Evolutionary conservation across 2,888 invertebrate genomes (phyloP).

Genomic region (Clanis bilineata): DNA sequence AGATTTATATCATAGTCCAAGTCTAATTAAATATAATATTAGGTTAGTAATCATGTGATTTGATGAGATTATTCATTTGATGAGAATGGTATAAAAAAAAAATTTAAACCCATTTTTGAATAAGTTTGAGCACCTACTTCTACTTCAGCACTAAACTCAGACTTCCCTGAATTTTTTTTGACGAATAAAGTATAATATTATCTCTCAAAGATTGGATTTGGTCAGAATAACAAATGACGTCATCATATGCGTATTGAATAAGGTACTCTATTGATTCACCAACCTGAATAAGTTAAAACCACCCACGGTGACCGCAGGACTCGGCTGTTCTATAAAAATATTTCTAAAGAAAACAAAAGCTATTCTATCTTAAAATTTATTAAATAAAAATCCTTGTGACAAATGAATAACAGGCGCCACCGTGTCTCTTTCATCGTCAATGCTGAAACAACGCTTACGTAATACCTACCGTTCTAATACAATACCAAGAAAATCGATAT

Average conservation of each 20-base stretch:
- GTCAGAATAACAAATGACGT: not conserved
- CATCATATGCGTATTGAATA: not conserved
- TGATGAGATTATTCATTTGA: no score
- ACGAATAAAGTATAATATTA: no score
- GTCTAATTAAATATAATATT: no score
- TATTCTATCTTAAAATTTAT: constrained; percentile 26
- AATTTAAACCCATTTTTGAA: no score
- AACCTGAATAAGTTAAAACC: not conserved
- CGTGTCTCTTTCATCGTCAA: constrained; percentile 63
- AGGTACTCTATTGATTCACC: not conserved
- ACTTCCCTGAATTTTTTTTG: no score
- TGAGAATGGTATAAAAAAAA: no score
- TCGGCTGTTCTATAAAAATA: not conserved
- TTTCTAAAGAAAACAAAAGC: not conserved
- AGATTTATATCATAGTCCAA: no score
- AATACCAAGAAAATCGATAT: constrained; percentile 23
- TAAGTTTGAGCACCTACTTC: no score
- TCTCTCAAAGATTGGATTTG: not conserved
- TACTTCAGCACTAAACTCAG: no score
- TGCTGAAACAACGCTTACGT: constrained; percentile 56
- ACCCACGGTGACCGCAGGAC: no score
- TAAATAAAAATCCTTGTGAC: constrained; percentile 40
- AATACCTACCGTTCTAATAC: constrained; percentile 26
- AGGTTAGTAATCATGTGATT: no score
- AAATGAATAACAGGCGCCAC: constrained; percentile 60